Evolutionary conservation across 1,140 invertebrate species (phyloP), one percentile per base, ranked within the genome.

Genomic region (Macrobrachium rosenbergii): DNA sequence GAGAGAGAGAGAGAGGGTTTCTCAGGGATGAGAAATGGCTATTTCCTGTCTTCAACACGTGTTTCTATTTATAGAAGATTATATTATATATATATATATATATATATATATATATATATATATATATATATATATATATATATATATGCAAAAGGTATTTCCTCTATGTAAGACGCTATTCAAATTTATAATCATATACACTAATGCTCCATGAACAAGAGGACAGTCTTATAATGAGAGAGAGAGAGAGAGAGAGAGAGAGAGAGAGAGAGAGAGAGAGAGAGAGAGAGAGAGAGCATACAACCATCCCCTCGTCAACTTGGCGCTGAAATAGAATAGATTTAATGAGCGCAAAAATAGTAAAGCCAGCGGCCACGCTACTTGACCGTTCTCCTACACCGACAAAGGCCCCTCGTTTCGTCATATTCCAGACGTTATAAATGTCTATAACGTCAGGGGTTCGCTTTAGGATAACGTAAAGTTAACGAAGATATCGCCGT

Each of bases 191-290:
- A n/a, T 8, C 67, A 21, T 16, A 1, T 2, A 21, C 69, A 23
- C 1, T 37, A 72, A 12, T 37, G 28, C 69, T 23, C 17, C 0
- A 19, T 21, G 28, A 21, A n/a, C 75, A 2, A 8, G 43, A 17
- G 43, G 8, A 8, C 45, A 19, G 73, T 7, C 19, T 19, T 14
- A 77, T 37, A 14, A 78, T 21, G 45, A 78, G 76, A 78, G 45
- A 78, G 76, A 78, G 45, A 78, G 76, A 78, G 45, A 78, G 76
- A 78, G 76, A 78, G 45, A 78, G 45, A 78, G 43, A 78, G 37
- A 37, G 67, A 72, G 45, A 78, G 76, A 59, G 45, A 78, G 76
- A 78, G 45, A 78, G 76, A 78, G 45, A 78, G 76, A 78, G 45
- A 78, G 76, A 78, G 76, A 78, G 45, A 78, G 45, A 78, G 43